Evolutionary conservation across 1,140 invertebrate species (phyloP), one percentile per base, ranked within the genome.

Genomic region (Zelostemma sp.): DNA sequence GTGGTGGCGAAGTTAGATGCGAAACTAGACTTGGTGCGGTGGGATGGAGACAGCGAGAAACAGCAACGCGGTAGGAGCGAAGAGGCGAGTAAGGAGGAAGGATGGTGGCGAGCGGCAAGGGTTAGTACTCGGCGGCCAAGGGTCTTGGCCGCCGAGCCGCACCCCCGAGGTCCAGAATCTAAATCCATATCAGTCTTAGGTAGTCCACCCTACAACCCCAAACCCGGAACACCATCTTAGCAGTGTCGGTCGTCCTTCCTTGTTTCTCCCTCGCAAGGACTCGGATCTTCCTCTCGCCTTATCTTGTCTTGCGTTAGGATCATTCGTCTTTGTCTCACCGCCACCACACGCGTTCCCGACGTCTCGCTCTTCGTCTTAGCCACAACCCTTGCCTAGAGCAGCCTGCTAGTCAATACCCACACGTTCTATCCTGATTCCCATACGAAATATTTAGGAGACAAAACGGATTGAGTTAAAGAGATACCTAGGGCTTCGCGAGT

Each of bases 111-210:
- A 35, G 33, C n/a, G 33, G 33, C 11, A 35, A 35, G 33, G 33
- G 33, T 35, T 35, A n/a, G n/a, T n/a, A n/a, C n/a, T n/a, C n/a
- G n/a, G n/a, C n/a, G n/a, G n/a, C n/a, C 71, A 78, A 64, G 66
- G 70, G 73, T 71, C 79, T 81, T 80, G 80, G 79, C 80, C 79
- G 82, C 83, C 83, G 82, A 80, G 81, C 82, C 80, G 80, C 83
- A n/a, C 81, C 82, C 82, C 81, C 77, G 76, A 85, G 81, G 83
- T 85, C 83, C 84, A 84, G 84, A 85, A 85, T 85, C 84, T 85
- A 82, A 84, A 85, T 85, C 84, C 84, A 85, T 85, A 85, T 84
- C 84, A 85, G 84, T 85, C 83, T 85, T 85, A 80, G 80, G 77
- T 83, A 82, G 80, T 82, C 80, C 78, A 74, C 69, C 74, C 66